These are phyloP conservation scores for Heteronetta atricapilla DNA, from an alignment of 2,113 vertebrate species.

Conservation along the genomic window DNA sequence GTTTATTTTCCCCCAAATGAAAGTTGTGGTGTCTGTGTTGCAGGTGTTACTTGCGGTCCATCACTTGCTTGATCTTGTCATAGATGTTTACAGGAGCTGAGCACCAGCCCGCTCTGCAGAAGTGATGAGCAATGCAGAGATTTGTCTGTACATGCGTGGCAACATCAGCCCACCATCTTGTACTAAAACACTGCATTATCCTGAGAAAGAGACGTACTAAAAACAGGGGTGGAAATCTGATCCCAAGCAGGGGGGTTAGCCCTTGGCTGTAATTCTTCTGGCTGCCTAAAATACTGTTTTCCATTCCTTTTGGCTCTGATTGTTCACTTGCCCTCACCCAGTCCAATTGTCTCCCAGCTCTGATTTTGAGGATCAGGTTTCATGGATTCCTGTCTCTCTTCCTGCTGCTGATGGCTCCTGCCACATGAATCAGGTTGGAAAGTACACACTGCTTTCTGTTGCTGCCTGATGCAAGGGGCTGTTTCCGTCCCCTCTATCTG, in stretches of 20 bases:
- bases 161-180: not conserved
- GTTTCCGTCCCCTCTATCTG: constrained; percentile 18
- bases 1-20: not conserved
- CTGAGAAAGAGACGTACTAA: not conserved
- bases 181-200: not conserved
- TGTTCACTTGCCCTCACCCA: not conserved
- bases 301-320: not conserved
- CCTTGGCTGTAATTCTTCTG: not conserved
- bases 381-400: not conserved
- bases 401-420: constrained; percentile 22
- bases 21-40: not conserved
- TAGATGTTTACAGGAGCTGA: not conserved
- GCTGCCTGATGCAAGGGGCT: not conserved
- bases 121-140: not conserved
- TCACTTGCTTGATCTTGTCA: not conserved
- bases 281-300: not conserved
- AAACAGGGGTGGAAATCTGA: not conserved
- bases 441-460: not conserved
- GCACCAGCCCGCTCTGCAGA: not conserved
- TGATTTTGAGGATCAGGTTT: not conserved
- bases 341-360: not conserved
- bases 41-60: not conserved
- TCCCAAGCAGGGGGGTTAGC: not conserved
- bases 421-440: not conserved
- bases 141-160: fast-evolving